Evolutionary conservation across 2,113 vertebrate genomes (phyloP), one percentile per base, ranked within the genome.

Genomic region (Megaceryle maxima): DNA sequence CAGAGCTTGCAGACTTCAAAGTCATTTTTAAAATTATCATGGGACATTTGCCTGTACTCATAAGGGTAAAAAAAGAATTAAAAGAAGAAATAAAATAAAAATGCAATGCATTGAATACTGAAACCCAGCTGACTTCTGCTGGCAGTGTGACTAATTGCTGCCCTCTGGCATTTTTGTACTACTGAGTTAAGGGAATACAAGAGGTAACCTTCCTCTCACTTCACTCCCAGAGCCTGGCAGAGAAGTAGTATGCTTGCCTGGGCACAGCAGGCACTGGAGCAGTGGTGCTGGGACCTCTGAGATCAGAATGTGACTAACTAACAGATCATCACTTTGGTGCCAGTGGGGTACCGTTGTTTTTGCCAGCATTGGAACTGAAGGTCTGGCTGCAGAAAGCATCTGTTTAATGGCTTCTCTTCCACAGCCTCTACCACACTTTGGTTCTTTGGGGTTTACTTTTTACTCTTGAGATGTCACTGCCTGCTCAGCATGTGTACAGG

Each of bases 171-270:
- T 29, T 78, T 91, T 46, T 83, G 63, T 31, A 16, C 41, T 53
- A 64, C 35, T 81, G 60, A 85, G 26, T 43, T 80, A 87, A 92
- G 60, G 69, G 81, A 92, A 66, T 67, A 55, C 69, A 63, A 73
- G 77, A 81, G 48, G 29, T 80, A 62, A 66, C 44, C 76, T 85
- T 88, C 59, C 28, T 83, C 53, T 14, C n/a, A 13, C 24, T 73
- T 74, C 20, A 10, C 7, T 48, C 57, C 18, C 41, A 67, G 50
- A 90, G 21, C 15, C 51, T 92, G 5, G 2, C 43, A 79, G 35
- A 57, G 72, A 62, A 77, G 29, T 5, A 48, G 16, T 16, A 26
- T 1, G 4, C 39, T 39, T 80, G 41, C 11, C 67, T 57, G 41
- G 37, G 50, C 68, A 63, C 59, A 48, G 88, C 86, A 70, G 64